Percentiles rank a stretch among this genome's conserved stretches.
These are phyloP conservation scores for Phrynocephalus forsythii DNA, from an alignment of 2,797 vertebrate species.

Conservation along the genomic window DNA sequence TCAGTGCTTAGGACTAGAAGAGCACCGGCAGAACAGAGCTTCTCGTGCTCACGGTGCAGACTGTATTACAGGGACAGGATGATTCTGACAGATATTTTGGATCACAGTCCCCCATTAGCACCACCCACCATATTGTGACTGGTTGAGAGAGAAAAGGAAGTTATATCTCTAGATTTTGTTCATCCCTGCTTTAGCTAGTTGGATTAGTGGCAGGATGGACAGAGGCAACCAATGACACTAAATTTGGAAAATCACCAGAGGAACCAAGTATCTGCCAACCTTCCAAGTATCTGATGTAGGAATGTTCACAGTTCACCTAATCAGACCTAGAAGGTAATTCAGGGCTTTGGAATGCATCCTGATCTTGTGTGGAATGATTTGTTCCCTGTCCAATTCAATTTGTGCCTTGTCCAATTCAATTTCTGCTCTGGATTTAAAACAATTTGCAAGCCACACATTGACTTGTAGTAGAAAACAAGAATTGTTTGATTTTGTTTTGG, in stretches of 20 bases:
- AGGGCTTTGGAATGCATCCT: background rate
- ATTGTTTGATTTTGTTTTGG: too few relatives aligned
- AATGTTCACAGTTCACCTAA: background rate
- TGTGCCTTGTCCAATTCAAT: background rate
- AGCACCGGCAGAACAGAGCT: too few relatives aligned
- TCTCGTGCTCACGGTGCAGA: too few relatives aligned
- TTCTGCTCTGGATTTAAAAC: background rate
- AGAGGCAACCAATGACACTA: background rate
- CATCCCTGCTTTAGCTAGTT: background rate
- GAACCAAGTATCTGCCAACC: background rate
- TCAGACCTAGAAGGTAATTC: background rate
- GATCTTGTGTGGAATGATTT: background rate
- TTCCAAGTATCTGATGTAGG: background rate
- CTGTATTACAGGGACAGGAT: too few relatives aligned
- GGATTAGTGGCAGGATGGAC: background rate
- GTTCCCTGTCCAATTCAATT: background rate
- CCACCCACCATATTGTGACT: background rate
- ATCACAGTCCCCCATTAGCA: background rate
- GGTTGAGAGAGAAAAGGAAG: background rate
- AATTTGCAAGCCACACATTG: too few relatives aligned
- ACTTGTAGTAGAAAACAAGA: too few relatives aligned
- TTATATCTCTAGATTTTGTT: background rate
- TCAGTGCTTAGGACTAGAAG: too few relatives aligned
- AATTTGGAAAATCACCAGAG: background rate
- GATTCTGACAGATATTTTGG: background rate